Conservation (phyloP, 2,888 invertebrate genomes). For the Amiota mariae region DNA sequence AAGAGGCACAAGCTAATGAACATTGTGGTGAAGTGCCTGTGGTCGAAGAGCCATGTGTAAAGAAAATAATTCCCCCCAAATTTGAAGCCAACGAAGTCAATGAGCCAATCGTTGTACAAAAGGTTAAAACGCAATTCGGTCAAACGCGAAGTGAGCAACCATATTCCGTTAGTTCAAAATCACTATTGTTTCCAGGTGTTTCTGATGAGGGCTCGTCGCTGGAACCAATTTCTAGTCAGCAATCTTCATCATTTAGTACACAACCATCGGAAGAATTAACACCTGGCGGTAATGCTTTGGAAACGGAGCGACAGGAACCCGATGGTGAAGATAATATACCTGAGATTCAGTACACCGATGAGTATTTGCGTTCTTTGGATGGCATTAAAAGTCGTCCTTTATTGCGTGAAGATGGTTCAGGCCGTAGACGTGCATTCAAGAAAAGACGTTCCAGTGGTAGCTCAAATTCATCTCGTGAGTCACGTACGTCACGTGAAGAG, state of each 20-base stretch:
- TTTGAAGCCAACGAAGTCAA: constrained; percentile 32
- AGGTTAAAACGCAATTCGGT: constrained; percentile 70
- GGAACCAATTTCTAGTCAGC: constrained; percentile 65
- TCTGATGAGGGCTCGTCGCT: constrained; percentile 70
- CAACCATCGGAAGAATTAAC: constrained; percentile 64
- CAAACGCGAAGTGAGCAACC: constrained; percentile 61
- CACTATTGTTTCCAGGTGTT: constrained; percentile 64
- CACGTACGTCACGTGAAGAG: constrained; percentile 78
- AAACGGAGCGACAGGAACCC: constrained; percentile 76
- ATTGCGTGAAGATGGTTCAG: constrained; percentile 78
- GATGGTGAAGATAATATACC: constrained; percentile 68
- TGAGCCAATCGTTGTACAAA: constrained; percentile 51
- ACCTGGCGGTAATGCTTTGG: constrained; percentile 59
- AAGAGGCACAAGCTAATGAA: constrained; percentile 49
- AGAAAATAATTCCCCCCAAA: constrained; percentile 53
- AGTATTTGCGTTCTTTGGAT: constrained; percentile 77
- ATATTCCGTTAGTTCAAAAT: constrained; percentile 57
- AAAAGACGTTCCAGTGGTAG: constrained; percentile 77
- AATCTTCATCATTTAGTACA: constrained; percentile 68
- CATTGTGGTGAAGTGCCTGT: constrained; percentile 58
- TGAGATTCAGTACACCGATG: constrained; percentile 71
- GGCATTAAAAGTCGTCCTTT: constrained; percentile 79
- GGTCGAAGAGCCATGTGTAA: constrained; percentile 59
- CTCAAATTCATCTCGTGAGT: constrained; percentile 77
- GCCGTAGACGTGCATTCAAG: constrained; percentile 77